A percentile compares a stretch with the other conserved stretches of the same genome.
phyloP scores from a whole-genome alignment of 2,113 vertebrate genomes.

The Eira barbara region DNA sequence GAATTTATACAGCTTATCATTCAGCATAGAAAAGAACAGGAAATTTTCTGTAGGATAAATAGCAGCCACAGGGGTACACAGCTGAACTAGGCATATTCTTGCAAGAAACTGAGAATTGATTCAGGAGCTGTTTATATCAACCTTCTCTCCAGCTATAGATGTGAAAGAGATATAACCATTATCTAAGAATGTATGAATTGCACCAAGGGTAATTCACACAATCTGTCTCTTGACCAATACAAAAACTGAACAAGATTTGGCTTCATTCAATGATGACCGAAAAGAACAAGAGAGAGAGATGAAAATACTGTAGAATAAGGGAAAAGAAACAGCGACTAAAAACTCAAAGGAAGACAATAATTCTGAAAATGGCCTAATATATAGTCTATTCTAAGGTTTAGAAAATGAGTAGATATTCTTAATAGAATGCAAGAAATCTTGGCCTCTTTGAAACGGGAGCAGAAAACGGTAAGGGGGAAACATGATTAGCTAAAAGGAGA shows the following conservation, averaged over 20 bases:
- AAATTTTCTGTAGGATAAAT: not conserved
- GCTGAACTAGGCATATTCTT: not conserved
- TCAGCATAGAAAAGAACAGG: not conserved
- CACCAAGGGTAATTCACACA: not conserved
- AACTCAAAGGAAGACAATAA: not conserved
- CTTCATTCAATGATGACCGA: not conserved
- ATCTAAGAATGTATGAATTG: not conserved
- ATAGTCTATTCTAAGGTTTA: not conserved
- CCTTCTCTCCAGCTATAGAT: not conserved
- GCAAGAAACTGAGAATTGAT: not conserved
- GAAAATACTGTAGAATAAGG: not conserved
- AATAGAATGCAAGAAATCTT: not conserved
- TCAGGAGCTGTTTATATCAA: not conserved
- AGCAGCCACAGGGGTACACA: not conserved
- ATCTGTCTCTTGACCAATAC: not conserved
- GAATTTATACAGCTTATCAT: not conserved
- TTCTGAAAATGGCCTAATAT: not conserved
- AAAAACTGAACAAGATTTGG: constrained; percentile 4
- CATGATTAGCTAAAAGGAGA: not conserved
- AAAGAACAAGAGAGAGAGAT: not conserved
- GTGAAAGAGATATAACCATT: not conserved
- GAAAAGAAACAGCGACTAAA: not conserved
- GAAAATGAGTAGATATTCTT: not conserved
- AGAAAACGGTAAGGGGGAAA: not conserved
- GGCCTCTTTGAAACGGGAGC: not conserved